phyloP scores from a whole-genome alignment of 1,140 invertebrate species.

The Polypedilum pembai region DNA sequence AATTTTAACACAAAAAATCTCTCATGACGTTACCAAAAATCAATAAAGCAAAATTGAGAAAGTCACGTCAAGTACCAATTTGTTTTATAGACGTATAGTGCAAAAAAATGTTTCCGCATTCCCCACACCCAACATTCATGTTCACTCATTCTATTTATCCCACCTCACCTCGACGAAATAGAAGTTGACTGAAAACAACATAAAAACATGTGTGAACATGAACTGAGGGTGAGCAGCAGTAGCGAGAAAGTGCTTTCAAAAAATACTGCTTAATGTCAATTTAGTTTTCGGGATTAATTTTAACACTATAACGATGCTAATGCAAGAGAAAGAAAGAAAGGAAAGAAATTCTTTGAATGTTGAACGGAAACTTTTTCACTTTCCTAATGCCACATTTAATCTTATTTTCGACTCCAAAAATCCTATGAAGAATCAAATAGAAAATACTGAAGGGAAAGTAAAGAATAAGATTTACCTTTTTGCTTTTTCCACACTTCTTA shows the following conservation, averaged over 20 bases:
- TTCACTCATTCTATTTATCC: too few relatives aligned
- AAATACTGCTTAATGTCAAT: conserved; percentile 18
- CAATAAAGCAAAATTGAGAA: not conserved
- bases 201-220: too few relatives aligned
- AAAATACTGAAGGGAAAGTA: not conserved
- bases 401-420: conserved; percentile 6
- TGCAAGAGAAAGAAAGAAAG: not conserved
- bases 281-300: conserved; percentile 6
- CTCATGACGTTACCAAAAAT: conserved; percentile 18
- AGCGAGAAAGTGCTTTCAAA: not conserved
- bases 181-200: too few relatives aligned
- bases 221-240: too few relatives aligned
- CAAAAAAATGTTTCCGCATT: too few relatives aligned
- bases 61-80: conserved; percentile 1
- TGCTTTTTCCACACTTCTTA: not conserved
- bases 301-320: conserved; percentile 18
- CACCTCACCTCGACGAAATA: too few relatives aligned
- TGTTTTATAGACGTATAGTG: too few relatives aligned
- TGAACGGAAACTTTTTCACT: conserved; percentile 3
- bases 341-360: conserved; percentile 9
- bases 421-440: not conserved
- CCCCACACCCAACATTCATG: too few relatives aligned
- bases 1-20: not conserved
- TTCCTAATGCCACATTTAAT: conserved; percentile 18
- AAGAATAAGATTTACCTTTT: not conserved